Evolutionary conservation across 2,797 vertebrate genomes (phyloP), one percentile per base, ranked within the genome.

Genomic region (Fundulus diaphanus): DNA sequence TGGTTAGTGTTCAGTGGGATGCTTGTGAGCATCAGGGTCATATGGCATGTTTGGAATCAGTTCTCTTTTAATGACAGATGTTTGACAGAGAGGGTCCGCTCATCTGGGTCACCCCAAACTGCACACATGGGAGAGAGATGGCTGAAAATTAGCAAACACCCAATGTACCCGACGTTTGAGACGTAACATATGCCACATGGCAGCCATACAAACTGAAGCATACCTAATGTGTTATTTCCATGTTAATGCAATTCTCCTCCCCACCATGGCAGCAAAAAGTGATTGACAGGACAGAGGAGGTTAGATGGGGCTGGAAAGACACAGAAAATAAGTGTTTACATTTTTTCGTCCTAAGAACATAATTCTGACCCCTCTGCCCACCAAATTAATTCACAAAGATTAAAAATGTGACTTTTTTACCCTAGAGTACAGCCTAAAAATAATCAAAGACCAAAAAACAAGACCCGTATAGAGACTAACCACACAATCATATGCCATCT

Each of bases 181-280:
- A 82, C 71, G 79, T 76, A 87, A 73, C 82, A 85, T 73, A 80
- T 78, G 84, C 91, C 88, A 92, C 85, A 92, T 92, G 89, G 89
- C 85, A 90, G 90, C 92, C 84, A 91, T 83, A 82, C 87, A 93
- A 90, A 91, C 85, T 90, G 83, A 94, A 93, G 96, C 93, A 94
- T 94, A 94, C 88, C 92, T 96, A 96, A 92, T 92, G 70, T 92
- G 91, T 93, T 93, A 96, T 96, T 95, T 96, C 95, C 96, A 96
- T 97, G 95, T 94, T 96, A 96, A 96, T 92, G 90, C 79, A 83
- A 89, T 82, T 72, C 89, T 70, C 83, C 85, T 89, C 79, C 54
- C 95, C 77, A 90, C 95, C 94, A 92, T 91, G 89, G 95, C 93
- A 95, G 96, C 95, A 87, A 79, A n/a, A 88, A 87, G 85, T 97